Evolutionary conservation across 2,888 invertebrate species (phyloP), one percentile per base, ranked within the genome.

Genomic region (Cosmia pyralina): DNA sequence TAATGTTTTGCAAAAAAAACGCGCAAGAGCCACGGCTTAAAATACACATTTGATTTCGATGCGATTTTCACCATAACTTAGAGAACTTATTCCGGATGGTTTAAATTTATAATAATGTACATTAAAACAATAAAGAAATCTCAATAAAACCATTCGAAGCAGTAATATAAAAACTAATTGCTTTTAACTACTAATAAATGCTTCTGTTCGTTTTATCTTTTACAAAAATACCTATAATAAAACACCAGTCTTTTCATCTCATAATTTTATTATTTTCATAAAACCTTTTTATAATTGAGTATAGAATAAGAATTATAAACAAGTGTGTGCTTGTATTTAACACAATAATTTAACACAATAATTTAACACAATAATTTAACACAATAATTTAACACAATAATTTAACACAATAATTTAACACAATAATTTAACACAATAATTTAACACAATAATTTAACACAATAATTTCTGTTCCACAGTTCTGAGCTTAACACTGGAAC

Each of bases 401-500:
- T 48, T 63, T 71, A 83, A 85, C 59, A 60, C 5, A 57, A 50
- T 73, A 71, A 71, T 48, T 63, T 71, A 83, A 85, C 59, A 60
- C 5, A 57, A 50, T 73, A 71, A 71, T 48, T 63, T 71, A 83
- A 85, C 59, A 60, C 5, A 57, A 50, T 73, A 71, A 71, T 48
- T 63, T 71, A 83, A 85, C 59, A 60, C 5, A 57, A 50, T 73
- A 71, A 71, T 48, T 63, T 71, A 83, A 85, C 59, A 60, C 5
- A 57, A 50, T 73, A 71, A 81, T 85, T 79, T 79, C 68, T 86
- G 68, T 87, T 83, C 11, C 80, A 59, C 86, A 83, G 80, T 86
- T 85, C 86, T 86, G 86, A 84, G 81, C 86, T 79, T 65, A 86
- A 83, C 41, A 77, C 81, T 69, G 86, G 86, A 86, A 64, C 81